Conservation (phyloP, 2,888 invertebrate genomes). For the Drosophila colorata region DNA sequence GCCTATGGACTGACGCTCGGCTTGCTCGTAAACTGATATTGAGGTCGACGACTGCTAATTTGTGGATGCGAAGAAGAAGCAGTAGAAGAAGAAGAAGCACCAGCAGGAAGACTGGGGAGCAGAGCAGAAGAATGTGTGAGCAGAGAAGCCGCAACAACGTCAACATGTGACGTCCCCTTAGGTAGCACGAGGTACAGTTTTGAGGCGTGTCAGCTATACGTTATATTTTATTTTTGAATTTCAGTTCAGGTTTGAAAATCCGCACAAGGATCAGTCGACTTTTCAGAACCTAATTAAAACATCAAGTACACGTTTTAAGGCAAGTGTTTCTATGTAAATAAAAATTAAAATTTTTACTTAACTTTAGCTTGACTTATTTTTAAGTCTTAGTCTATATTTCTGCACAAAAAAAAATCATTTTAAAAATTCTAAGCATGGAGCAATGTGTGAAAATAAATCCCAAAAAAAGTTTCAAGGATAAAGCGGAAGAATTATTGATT, state of each 20-base stretch:
- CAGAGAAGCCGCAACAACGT: conserved; percentile 67
- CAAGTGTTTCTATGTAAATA: too few relatives aligned
- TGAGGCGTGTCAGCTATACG: conserved; percentile 64
- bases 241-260: not conserved
- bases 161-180: conserved; percentile 32
- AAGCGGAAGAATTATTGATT: too few relatives aligned
- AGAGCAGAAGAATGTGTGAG: conserved; percentile 43
- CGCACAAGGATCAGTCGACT: not conserved
- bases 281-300: too few relatives aligned
- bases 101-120: conserved; percentile 11
- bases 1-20: conserved; percentile 48
- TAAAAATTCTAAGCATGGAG: too few relatives aligned
- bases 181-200: conserved; percentile 61
- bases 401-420: too few relatives aligned
- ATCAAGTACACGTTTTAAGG: too few relatives aligned
- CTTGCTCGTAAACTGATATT: conserved; percentile 77
- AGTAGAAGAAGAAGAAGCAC: conserved; percentile 9
- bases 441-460: too few relatives aligned
- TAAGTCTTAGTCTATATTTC: too few relatives aligned
- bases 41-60: conserved; percentile 81
- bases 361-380: too few relatives aligned
- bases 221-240: not conserved
- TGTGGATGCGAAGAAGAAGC: conserved; percentile 51
- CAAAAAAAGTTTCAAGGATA: too few relatives aligned
- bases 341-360: too few relatives aligned